Base-by-base conservation (phyloP, 2,888 invertebrate species). In the Ornithoptera alexandrae region DNA sequence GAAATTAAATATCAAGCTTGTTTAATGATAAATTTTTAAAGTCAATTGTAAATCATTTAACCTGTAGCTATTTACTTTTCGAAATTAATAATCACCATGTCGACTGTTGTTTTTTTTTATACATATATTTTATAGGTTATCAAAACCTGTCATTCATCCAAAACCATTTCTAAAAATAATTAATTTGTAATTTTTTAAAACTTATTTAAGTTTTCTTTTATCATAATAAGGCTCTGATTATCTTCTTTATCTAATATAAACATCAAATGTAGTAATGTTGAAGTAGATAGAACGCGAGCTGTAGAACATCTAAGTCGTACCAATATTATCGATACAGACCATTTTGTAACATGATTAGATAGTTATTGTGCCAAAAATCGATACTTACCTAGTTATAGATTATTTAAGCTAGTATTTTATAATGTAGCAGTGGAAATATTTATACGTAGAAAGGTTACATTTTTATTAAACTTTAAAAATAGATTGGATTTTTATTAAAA, bases 381-480 rank as follows among this genome's bases (percentile, higher is more conserved):
- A 80, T 81, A 81, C 81, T 81, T 81, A 83, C 74, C 77, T 79
- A 79, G 71, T 76, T 71, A 75, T 80, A 78, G 74, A 77, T 76
- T 81, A 78, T 73, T 69, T 84, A 84, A 79, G 78, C 65, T 84
- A 86, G 83, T 75, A 75, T 88, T 88, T 89, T 89, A 77, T 89
- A 88, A 86, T 79, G 80, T 84, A 85, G 80, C 76, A 74, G 77
- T 78, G 76, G 72, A 80, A 80, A 84, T 87, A 87, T 85, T 84
- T 86, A 86, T 84, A 83, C 79, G 86, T 90, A 90, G 89, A 71
- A 81, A 84, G 77, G 86, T 87, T 76, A 78, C 75, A 74, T 76
- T 88, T 87, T 88, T 90, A 87, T 53, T n/a, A 53, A 53, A 39
- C 39, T 39, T 39, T 39, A 10, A 39, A 39, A 39, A 39, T 7